Percentiles rank a stretch among this genome's conserved stretches.
Evolutionary conservation across 2,888 invertebrate species (phyloP).

Genomic region (Caenorhabditis plicata): DNA sequence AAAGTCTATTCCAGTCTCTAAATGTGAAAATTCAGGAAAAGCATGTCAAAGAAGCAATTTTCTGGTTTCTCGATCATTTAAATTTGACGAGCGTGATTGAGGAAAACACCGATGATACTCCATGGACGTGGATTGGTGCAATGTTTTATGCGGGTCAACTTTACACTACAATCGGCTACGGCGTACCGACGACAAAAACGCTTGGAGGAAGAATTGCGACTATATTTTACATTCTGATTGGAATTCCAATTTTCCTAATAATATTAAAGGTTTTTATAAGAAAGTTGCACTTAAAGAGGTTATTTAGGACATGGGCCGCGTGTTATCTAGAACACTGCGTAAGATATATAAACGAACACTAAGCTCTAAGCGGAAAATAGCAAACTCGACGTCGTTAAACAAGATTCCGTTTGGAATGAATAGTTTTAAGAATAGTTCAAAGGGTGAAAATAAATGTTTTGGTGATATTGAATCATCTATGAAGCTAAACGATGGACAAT

Average conservation of each 20-base stretch:
- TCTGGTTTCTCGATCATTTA: constrained; percentile 60
- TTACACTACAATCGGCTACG: constrained; percentile 65
- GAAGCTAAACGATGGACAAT: too few species aligned
- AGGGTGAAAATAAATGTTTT: too few species aligned
- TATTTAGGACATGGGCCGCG: constrained; percentile 55
- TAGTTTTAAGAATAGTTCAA: too few species aligned
- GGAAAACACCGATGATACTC: constrained; percentile 47
- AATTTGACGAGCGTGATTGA: constrained; percentile 58
- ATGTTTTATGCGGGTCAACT: constrained; percentile 64
- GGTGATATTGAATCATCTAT: too few species aligned
- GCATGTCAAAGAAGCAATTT: constrained; percentile 56
- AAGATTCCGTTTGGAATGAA: constrained; percentile 5
- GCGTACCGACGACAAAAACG: constrained; percentile 57
- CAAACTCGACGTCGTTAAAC: constrained; percentile 7
- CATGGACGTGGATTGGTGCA: constrained; percentile 60
- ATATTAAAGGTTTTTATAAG: constrained; percentile 57
- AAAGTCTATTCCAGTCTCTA: too few species aligned
- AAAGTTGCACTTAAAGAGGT: constrained; percentile 1
- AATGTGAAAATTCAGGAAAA: constrained; percentile 47
- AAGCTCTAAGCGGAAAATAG: constrained; percentile 41
- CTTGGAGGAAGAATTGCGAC: constrained; percentile 51
- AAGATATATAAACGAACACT: constrained; percentile 55
- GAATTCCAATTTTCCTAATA: constrained; percentile 62
- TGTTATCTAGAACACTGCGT: constrained; percentile 52
- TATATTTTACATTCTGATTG: constrained; percentile 59